Conservation (phyloP, 2,113 vertebrate genomes). For the Entomyzon cyanotis region DNA sequence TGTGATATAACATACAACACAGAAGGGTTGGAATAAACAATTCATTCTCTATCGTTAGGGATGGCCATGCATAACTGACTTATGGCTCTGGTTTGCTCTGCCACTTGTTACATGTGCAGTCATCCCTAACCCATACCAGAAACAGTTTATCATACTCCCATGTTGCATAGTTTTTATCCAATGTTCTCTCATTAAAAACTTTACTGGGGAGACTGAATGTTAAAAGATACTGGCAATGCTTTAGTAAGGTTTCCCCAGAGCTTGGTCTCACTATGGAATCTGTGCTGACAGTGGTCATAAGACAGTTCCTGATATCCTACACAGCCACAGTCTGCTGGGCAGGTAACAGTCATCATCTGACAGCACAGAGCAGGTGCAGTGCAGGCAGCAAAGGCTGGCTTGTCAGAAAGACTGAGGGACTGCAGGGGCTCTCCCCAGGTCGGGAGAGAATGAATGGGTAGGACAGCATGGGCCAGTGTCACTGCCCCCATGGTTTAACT, state of each 20-base stretch:
- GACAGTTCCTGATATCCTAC: not conserved
- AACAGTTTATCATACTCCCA: not conserved
- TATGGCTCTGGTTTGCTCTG: conserved; percentile 25
- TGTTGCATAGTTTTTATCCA: not conserved
- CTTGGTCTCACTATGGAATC: not conserved
- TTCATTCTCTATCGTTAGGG: conserved; percentile 44
- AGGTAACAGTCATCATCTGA: not conserved
- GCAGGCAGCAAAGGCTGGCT: not conserved
- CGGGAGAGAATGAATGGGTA: accelerated
- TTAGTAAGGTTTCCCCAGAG: not conserved
- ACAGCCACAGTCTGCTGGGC: not conserved
- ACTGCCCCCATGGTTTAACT: not conserved
- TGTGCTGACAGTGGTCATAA: not conserved
- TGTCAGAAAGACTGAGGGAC: not conserved
- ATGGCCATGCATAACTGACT: conserved; percentile 30
- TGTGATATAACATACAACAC: conserved; percentile 48
- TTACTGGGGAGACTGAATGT: not conserved
- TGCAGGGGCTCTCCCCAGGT: not conserved
- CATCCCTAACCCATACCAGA: not conserved
- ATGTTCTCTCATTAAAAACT: conserved; percentile 4
- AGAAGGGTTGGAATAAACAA: conserved; percentile 56
- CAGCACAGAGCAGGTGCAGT: not conserved
- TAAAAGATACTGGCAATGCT: not conserved
- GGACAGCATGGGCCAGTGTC: not conserved
- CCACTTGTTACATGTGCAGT: conserved; percentile 25